Evolutionary conservation across 2,888 invertebrate genomes (phyloP), one percentile per base, ranked within the genome.

Genomic region (Coenonympha arcania): DNA sequence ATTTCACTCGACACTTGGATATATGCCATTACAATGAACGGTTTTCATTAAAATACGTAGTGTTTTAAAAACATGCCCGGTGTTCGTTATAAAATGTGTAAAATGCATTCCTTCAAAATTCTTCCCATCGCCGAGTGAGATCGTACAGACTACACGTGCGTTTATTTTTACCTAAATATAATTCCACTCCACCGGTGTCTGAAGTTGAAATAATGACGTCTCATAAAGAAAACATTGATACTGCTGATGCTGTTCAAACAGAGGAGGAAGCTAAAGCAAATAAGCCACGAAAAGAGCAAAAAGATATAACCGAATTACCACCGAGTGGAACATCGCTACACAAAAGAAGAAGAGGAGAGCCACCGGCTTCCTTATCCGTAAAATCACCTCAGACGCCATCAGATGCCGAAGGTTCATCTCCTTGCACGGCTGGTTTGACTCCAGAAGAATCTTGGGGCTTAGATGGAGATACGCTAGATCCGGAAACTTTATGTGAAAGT

Each of bases 101-200:
- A 41, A 48, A 83, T 83, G 79, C 83, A 83, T 84, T 83, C 83
- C 81, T 65, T 64, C 65, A 70, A 66, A 67, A 71, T 63, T 61
- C 59, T 66, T 70, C 60, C 59, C 59, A 58, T 63, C 65, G 62
- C 52, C 56, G 61, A 63, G 62, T 61, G 59, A 61, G 61, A n/a
- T n/a, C n/a, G n/a, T n/a, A n/a, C n/a, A 67, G 59, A 57, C 8
- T 33, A 69, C 83, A 79, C 79, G 77, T 83, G 80, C 71, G 67
- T 74, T 76, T 78, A 79, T 84, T 83, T 79, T 79, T 73, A 74
- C 74, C 73, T 78, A 81, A 77, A 79, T 79, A 83, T 83, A 81
- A 71, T 63, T 59, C 62, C 72, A 73, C 71, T 61, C 61, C 62
- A 60, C 62, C 62, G 64, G 67, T 56, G 52, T 62, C 59, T 52